These are phyloP conservation scores for Melolontha melolontha DNA, from an alignment of 2,888 invertebrate species.

Conservation along the genomic window DNA sequence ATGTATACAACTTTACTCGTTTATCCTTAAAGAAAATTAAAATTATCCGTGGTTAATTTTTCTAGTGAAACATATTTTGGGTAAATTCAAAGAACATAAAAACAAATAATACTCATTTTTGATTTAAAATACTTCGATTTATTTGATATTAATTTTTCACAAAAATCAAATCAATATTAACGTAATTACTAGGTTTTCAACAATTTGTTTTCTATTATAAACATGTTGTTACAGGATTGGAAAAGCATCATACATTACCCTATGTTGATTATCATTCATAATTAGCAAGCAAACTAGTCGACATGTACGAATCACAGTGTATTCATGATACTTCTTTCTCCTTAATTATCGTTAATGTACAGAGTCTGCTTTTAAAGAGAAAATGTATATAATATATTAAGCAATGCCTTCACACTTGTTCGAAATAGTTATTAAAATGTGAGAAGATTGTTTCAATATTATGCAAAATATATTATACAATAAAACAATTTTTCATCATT, in stretches of 20 bases:
- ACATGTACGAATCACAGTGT: conserved; percentile 31
- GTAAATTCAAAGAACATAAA: too few relatives aligned
- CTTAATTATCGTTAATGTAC: not conserved
- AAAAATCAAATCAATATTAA: conserved; percentile 32
- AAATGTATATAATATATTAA: conserved; percentile 3
- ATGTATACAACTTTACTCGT: too few relatives aligned
- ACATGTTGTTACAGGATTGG: conserved; percentile 4
- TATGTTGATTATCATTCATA: conserved; percentile 9
- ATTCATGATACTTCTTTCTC: conserved; percentile 18
- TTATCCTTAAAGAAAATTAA: too few relatives aligned
- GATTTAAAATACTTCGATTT: not conserved
- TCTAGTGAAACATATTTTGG: too few relatives aligned
- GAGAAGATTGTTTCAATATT: not conserved
- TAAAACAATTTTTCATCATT: not conserved
- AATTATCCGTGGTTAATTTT: too few relatives aligned
- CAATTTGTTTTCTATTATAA: conserved; percentile 3
- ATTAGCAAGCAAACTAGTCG: conserved; percentile 24
- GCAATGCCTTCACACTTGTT: not conserved
- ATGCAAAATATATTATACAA: not conserved
- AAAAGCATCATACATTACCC: not conserved
- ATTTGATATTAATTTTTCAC: conserved; percentile 25
- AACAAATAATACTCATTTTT: too few relatives aligned
- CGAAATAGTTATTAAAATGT: not conserved
- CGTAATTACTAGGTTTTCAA: conserved; percentile 1
- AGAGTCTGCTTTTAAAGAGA: too few relatives aligned